phyloP scores from a whole-genome alignment of 2,888 invertebrate genomes.

The Drosophila robusta region DNA sequence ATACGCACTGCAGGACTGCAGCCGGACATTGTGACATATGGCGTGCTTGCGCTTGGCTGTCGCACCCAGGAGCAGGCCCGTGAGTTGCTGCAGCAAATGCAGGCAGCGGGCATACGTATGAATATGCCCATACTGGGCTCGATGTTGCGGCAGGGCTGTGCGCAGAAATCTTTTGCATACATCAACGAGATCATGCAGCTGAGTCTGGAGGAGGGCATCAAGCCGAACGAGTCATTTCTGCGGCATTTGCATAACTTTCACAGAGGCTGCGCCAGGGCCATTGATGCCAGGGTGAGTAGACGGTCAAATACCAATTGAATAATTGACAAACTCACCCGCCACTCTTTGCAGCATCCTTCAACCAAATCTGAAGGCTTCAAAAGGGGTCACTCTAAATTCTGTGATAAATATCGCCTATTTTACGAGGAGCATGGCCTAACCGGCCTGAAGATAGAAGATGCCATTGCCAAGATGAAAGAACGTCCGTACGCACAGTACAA shows the following conservation, averaged over 20 bases:
- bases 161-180: slow-evolving; percentile 88
- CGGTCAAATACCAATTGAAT: background rate
- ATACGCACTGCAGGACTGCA: slow-evolving; percentile 87
- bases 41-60: slow-evolving; percentile 93
- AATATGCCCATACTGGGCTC: slow-evolving; percentile 92
- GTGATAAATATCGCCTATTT: slow-evolving; percentile 86
- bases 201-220: slow-evolving; percentile 87
- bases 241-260: slow-evolving; percentile 88
- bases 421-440: slow-evolving; percentile 85
- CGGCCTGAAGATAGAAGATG: slow-evolving; percentile 84
- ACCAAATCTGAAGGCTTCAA: slow-evolving; percentile 78
- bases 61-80: slow-evolving; percentile 87
- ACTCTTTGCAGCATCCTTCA: slow-evolving; percentile 83
- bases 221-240: slow-evolving; percentile 88
- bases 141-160: slow-evolving; percentile 89
- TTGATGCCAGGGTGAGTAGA: slow-evolving; percentile 86
- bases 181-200: slow-evolving; percentile 89
- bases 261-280: slow-evolving; percentile 86
- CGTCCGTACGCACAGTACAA: slow-evolving; percentile 90
- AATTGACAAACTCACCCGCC: background rate
- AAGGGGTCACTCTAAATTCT: slow-evolving; percentile 85
- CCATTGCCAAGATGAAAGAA: slow-evolving; percentile 83
- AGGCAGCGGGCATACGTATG: slow-evolving; percentile 88
- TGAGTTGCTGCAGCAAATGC: slow-evolving; percentile 90
- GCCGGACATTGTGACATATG: slow-evolving; percentile 94